phyloP scores from a whole-genome alignment of 2,888 invertebrate genomes.

The Drosophila mimica region DNA sequence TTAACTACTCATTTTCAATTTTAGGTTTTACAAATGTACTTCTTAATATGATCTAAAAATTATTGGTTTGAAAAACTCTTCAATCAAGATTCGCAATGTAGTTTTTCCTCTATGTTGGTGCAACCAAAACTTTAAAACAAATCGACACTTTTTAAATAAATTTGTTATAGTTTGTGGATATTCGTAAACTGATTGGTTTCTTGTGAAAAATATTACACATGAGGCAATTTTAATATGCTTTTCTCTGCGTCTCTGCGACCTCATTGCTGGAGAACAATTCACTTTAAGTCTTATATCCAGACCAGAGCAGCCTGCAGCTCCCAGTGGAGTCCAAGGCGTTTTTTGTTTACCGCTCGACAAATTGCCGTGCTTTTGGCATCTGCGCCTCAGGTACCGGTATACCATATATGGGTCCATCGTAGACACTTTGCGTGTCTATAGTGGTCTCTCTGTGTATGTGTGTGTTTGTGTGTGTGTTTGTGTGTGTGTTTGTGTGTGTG shows the following conservation, averaged over 20 bases:
- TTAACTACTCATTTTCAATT: neutral
- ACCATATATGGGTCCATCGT: constrained; percentile 70
- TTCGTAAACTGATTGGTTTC: neutral
- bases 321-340: constrained; percentile 44
- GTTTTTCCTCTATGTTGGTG: neutral
- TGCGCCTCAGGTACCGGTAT: constrained; percentile 59
- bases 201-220: neutral
- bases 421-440: constrained; percentile 75
- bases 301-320: constrained; percentile 39
- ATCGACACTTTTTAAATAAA: neutral
- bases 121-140: neutral
- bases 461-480: constrained; percentile 29
- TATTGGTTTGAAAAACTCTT: neutral
- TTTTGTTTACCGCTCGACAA: constrained; percentile 78
- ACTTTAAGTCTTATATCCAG: constrained; percentile 33
- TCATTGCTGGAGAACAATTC: constrained; percentile 40
- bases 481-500: constrained; percentile 32
- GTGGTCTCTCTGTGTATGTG: constrained; percentile 15
- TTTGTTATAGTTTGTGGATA: neutral
- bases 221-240: constrained; percentile 44
- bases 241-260: constrained; percentile 29
- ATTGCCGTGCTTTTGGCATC: constrained; percentile 79
- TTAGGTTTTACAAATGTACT: neutral
- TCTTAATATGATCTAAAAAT: neutral
- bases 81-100: neutral